phyloP scores from a whole-genome alignment of 2,113 vertebrate species.

The Butorides virescens region DNA sequence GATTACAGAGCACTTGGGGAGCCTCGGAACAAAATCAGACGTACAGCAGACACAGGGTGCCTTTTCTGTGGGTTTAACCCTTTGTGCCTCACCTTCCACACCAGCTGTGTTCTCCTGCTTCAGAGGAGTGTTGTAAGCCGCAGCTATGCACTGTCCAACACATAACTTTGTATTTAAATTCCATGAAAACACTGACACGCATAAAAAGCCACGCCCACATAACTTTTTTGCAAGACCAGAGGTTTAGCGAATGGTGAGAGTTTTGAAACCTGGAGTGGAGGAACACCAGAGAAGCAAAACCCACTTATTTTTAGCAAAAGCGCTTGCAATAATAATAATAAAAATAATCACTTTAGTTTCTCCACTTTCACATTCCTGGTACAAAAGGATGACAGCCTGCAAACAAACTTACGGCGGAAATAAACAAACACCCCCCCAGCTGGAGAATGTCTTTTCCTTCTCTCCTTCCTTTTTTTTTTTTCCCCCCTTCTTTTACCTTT shows the following conservation, averaged over 20 bases:
- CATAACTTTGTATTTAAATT: not conserved
- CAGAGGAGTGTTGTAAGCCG: not conserved
- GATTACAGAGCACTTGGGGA: not conserved
- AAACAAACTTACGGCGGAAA: not conserved
- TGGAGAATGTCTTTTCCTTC: not conserved
- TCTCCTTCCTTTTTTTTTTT: no score
- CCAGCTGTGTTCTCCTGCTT: not conserved
- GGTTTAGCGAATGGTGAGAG: not conserved
- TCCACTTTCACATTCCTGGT: not conserved
- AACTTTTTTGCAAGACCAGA: not conserved
- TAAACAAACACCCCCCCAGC: not conserved
- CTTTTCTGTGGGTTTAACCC: not conserved
- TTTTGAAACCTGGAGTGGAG: fast-evolving
- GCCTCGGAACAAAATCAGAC: not conserved
- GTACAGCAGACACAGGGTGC: fast-evolving
- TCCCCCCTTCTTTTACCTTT: fast-evolving
- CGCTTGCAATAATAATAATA: no score
- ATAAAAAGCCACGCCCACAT: not conserved
- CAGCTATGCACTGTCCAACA: not conserved
- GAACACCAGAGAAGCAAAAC: fast-evolving
- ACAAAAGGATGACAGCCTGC: not conserved
- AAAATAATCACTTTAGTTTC: not conserved
- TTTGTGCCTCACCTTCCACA: not conserved
- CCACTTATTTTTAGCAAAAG: not conserved
- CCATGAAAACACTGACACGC: not conserved